Percentiles rank a stretch among this genome's conserved stretches.
These are phyloP conservation scores for Zaprionus ghesquierei DNA, from an alignment of 1,140 invertebrate genomes.

Conservation along the genomic window DNA sequence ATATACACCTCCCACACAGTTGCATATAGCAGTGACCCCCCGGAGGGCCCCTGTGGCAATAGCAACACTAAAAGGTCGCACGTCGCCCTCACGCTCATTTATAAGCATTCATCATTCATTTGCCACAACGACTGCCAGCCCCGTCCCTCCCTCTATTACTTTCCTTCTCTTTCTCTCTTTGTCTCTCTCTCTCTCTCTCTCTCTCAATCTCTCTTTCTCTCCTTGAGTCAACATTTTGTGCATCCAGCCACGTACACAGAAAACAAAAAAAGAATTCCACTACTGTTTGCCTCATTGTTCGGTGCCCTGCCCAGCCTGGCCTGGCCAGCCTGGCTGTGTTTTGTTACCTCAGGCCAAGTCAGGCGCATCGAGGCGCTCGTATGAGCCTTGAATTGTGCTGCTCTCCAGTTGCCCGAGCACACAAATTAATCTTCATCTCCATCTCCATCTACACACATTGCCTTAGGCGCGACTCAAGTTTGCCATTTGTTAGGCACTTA, in stretches of 20 bases:
- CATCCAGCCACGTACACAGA: conserved; percentile 1
- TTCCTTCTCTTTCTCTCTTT: neutral
- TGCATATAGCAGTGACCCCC: conserved; percentile 35
- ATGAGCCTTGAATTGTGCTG: conserved; percentile 49
- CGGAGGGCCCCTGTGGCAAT: conserved; percentile 24
- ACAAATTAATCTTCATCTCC: conserved; percentile 76
- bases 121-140: conserved; percentile 46
- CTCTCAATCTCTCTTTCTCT: neutral
- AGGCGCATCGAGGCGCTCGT: neutral
- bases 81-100: conserved; percentile 62
- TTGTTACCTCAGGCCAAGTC: conserved; percentile 56
- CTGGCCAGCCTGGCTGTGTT: neutral
- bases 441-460: conserved; percentile 36
- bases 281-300: conserved; percentile 55
- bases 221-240: neutral
- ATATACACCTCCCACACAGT: conserved; percentile 2
- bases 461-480: conserved; percentile 48
- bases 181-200: too few species aligned
- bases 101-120: conserved; percentile 77
- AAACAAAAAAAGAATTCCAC: conserved; percentile 28
- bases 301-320: neutral
- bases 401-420: conserved; percentile 52
- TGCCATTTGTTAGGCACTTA: conserved; percentile 60
- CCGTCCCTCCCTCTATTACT: neutral
- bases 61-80: conserved; percentile 59